phyloP scores from a whole-genome alignment of 2,113 vertebrate species.

The Ophthalmolycus amberensis region DNA sequence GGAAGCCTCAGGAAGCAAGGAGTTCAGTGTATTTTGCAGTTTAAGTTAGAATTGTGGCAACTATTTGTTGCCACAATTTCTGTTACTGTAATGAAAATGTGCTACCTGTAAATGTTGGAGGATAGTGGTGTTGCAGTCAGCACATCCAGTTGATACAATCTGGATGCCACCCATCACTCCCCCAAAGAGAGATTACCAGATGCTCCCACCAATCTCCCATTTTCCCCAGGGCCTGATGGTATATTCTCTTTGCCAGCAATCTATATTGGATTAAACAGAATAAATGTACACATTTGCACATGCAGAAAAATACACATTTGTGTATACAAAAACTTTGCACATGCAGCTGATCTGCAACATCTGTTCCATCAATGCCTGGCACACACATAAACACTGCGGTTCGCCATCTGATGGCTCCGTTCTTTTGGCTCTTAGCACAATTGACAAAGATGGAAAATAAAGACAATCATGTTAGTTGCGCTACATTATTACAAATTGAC shows the following conservation, averaged over 20 bases:
- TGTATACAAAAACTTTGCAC: slow-evolving; percentile 3
- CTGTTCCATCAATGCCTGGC: slow-evolving; percentile 18
- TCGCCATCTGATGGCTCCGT: neutral
- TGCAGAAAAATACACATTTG: slow-evolving; percentile 21
- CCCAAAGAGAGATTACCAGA: slow-evolving; percentile 54
- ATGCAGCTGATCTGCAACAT: slow-evolving; percentile 37
- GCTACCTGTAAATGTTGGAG: slow-evolving; percentile 22
- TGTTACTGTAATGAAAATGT: slow-evolving; percentile 18
- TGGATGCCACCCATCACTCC: slow-evolving; percentile 43
- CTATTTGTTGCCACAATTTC: neutral
- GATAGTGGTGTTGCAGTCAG: slow-evolving; percentile 30
- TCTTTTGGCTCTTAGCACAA: slow-evolving; percentile 3
- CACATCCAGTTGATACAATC: slow-evolving; percentile 57
- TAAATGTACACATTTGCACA: slow-evolving; percentile 21
- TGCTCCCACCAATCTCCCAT: slow-evolving; percentile 49
- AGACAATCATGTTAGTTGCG: neutral
- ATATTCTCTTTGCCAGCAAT: slow-evolving; percentile 37
- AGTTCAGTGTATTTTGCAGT: slow-evolving; percentile 35
- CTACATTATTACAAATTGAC: neutral
- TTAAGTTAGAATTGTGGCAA: slow-evolving; percentile 2
- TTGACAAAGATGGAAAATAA: neutral
- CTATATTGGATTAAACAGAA: slow-evolving; percentile 6
- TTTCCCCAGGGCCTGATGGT: slow-evolving; percentile 39
- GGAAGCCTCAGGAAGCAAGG: slow-evolving; percentile 36
- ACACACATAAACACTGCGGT: neutral